phyloP scores from a whole-genome alignment of 1,140 invertebrate species.

The Planococcus citri region DNA sequence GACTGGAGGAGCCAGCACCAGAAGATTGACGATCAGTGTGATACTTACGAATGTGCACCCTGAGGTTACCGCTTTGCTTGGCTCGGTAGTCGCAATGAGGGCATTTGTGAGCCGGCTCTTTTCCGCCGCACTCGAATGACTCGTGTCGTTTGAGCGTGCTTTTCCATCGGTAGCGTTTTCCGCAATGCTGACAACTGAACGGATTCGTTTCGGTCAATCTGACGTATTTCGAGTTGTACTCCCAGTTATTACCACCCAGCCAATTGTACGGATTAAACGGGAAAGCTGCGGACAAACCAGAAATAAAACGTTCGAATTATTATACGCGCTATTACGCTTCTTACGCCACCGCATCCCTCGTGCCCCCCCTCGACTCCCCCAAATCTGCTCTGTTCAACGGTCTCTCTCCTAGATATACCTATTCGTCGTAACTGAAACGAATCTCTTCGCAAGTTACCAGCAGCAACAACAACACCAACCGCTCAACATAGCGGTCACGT shows the following conservation, averaged over 20 bases:
- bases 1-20: not conserved
- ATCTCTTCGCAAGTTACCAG: no score
- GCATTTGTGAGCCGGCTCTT: slow-evolving; percentile 65
- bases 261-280: slow-evolving; percentile 21
- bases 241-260: slow-evolving; percentile 24
- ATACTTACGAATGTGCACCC: slow-evolving; percentile 67
- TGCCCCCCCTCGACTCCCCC: not conserved
- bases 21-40: slow-evolving; percentile 35
- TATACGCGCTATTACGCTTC: not conserved
- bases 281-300: slow-evolving; percentile 1
- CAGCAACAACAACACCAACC: no score
- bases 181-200: slow-evolving; percentile 57
- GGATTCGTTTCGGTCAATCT: slow-evolving; percentile 25
- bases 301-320: not conserved
- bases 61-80: slow-evolving; percentile 63
- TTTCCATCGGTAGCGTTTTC: slow-evolving; percentile 68
- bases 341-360: not conserved
- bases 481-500: no score
- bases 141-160: slow-evolving; percentile 67
- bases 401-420: not conserved
- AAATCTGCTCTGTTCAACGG: no score
- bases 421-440: no score
- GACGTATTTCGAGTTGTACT: slow-evolving; percentile 27
- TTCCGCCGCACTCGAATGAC: slow-evolving; percentile 75
- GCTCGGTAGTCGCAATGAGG: slow-evolving; percentile 65